These are phyloP conservation scores for Fratercula arctica DNA, from an alignment of 2,797 vertebrate species.

Conservation along the genomic window DNA sequence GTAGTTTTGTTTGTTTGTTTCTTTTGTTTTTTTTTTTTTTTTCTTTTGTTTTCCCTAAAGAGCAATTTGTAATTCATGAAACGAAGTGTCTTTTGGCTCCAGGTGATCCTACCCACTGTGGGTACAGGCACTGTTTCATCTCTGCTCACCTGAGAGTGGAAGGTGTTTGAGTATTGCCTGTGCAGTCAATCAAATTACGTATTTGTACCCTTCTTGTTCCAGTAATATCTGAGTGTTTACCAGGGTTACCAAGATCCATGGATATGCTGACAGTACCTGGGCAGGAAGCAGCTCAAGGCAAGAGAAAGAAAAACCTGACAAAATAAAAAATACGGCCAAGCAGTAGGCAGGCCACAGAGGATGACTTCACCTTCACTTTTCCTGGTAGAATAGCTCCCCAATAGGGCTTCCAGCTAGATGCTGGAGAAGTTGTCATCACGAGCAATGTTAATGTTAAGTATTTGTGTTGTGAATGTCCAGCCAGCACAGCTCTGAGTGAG, in stretches of 20 bases:
- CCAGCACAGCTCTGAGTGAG: background rate
- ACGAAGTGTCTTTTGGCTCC: background rate
- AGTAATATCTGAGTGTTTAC: background rate
- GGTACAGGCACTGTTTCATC: background rate
- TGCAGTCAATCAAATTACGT: background rate
- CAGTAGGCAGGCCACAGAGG: background rate
- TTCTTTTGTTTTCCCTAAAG: background rate
- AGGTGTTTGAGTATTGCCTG: background rate
- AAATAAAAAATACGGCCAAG: background rate
- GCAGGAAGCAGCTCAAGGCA: background rate
- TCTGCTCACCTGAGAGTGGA: background rate
- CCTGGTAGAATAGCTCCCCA: background rate
- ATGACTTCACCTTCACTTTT: background rate
- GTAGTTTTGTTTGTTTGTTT: background rate
- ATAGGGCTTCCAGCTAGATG: background rate
- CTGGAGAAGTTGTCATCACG: background rate
- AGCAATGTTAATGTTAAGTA: background rate
- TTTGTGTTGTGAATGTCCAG: background rate
- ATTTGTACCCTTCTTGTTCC: background rate
- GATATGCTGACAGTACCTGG: background rate
- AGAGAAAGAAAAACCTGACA: background rate
- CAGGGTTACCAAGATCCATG: background rate
- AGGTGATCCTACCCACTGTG: background rate
- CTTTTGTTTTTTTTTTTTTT: background rate
- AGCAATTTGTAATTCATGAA: slow-evolving; percentile 11